Evolutionary conservation across 1,140 invertebrate species (phyloP).

Genomic region (Maconellicoccus hirsutus): DNA sequence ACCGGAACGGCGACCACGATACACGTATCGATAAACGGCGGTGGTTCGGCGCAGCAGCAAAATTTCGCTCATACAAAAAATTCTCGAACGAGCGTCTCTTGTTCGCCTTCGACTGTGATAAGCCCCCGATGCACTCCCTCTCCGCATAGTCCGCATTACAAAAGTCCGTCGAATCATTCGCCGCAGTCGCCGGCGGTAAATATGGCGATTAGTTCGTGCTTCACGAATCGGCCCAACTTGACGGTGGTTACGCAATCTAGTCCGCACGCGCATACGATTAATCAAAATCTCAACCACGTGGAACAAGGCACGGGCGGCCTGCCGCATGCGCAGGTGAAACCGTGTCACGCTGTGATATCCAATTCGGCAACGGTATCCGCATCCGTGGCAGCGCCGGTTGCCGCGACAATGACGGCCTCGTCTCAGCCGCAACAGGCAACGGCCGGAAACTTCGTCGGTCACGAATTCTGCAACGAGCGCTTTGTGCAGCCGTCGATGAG

Average conservation of each 20-base stretch:
- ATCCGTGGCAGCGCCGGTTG: background rate
- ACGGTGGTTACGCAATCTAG: constrained; percentile 30
- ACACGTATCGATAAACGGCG: too few species aligned
- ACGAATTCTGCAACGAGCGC: background rate
- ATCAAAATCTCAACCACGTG: background rate
- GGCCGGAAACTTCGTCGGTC: background rate
- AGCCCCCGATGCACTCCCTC: constrained; percentile 26
- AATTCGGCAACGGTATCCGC: constrained; percentile 18
- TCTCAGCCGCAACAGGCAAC: background rate
- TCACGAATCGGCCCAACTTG: constrained; percentile 31
- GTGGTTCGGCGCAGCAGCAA: too few species aligned
- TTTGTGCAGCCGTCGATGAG: background rate
- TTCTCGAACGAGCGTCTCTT: too few species aligned
- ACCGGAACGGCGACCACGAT: too few species aligned
- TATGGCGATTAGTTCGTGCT: constrained; percentile 26
- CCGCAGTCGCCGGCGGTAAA: constrained; percentile 23
- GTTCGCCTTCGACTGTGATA: constrained; percentile 25
- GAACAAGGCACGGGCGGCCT: background rate
- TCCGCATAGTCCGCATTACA: constrained; percentile 25
- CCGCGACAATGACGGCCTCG: too few species aligned
- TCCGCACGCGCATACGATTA: background rate
- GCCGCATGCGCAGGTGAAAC: constrained; percentile 21
- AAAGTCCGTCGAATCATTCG: constrained; percentile 26
- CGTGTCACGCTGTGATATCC: constrained; percentile 25
- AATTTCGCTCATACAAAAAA: too few species aligned